Evolutionary conservation across 2,113 vertebrate genomes (phyloP).

Genomic region (Polyodon spathula): DNA sequence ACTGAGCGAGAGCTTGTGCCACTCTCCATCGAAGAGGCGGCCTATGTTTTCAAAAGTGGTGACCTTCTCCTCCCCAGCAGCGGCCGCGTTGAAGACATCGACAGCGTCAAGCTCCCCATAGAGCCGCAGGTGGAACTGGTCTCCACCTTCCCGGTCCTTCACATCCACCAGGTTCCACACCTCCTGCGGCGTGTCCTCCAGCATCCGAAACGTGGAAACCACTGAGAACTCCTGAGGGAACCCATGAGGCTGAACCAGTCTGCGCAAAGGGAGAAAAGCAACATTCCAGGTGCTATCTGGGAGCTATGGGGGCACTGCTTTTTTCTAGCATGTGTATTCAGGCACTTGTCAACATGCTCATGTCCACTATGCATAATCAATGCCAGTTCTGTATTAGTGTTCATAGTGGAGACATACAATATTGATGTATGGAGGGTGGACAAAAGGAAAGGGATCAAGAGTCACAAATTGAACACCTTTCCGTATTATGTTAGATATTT

Average conservation of each 20-base stretch:
- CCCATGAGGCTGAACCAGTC: constrained; percentile 21
- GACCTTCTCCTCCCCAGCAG: constrained; percentile 1
- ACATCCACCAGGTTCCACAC: constrained; percentile 10
- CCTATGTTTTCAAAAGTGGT: constrained; percentile 4
- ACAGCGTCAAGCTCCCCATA: constrained; percentile 11
- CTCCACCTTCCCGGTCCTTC: constrained; percentile 7
- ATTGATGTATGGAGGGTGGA: too few species aligned
- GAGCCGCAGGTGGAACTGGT: constrained; percentile 13
- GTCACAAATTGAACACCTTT: too few species aligned
- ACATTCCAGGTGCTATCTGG: not conserved
- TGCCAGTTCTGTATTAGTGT: too few species aligned
- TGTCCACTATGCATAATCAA: too few species aligned
- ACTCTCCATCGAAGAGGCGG: constrained; percentile 16
- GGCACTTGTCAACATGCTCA: too few species aligned
- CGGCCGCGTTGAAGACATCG: not conserved
- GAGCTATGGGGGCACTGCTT: too few species aligned
- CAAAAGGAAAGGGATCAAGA: too few species aligned
- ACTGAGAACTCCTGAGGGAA: constrained; percentile 19
- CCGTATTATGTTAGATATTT: too few species aligned
- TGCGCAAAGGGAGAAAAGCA: not conserved
- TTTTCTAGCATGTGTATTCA: too few species aligned
- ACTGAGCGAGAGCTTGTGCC: constrained; percentile 13
- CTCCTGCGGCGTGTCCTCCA: not conserved
- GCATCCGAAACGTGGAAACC: constrained; percentile 20
- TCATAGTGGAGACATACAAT: too few species aligned